These are phyloP conservation scores for Rhamnusium bicolor DNA, from an alignment of 2,888 invertebrate genomes.

Conservation along the genomic window DNA sequence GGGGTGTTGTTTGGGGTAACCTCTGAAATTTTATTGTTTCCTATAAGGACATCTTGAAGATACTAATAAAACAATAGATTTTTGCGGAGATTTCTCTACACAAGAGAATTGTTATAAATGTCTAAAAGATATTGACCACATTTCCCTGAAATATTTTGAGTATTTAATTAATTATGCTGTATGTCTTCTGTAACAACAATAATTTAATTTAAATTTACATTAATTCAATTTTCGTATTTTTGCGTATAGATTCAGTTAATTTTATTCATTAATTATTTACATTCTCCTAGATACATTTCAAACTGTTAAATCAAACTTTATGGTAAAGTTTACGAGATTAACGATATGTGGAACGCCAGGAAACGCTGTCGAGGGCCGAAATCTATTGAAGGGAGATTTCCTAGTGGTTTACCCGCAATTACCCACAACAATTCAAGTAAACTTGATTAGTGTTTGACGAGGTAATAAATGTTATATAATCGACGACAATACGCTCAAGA, in stretches of 20 bases:
- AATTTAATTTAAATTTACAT: too few species aligned
- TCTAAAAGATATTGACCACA: too few species aligned
- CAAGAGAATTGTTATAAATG: too few species aligned
- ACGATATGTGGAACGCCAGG: neutral
- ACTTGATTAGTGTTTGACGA: conserved; percentile 37
- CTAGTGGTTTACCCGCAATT: conserved; percentile 43
- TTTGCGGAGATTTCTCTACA: too few species aligned
- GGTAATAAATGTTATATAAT: conserved; percentile 26
- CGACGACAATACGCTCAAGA: conserved; percentile 23
- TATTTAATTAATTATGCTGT: too few species aligned
- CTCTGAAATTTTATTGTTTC: too few species aligned
- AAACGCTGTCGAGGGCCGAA: neutral
- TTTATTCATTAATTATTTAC: neutral
- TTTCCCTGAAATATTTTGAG: too few species aligned
- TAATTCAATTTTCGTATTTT: too few species aligned
- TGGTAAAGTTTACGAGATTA: neutral
- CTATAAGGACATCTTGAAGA: too few species aligned
- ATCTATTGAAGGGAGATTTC: conserved; percentile 24
- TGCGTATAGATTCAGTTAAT: neutral
- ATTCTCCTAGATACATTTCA: neutral
- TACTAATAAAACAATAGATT: too few species aligned
- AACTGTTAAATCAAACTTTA: neutral
- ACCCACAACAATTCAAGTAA: conserved; percentile 41
- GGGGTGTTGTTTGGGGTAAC: too few species aligned
- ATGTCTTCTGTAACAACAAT: too few species aligned